These are phyloP conservation scores for Calliopsis andreniformis DNA, from an alignment of 1,140 invertebrate species.

Conservation along the genomic window DNA sequence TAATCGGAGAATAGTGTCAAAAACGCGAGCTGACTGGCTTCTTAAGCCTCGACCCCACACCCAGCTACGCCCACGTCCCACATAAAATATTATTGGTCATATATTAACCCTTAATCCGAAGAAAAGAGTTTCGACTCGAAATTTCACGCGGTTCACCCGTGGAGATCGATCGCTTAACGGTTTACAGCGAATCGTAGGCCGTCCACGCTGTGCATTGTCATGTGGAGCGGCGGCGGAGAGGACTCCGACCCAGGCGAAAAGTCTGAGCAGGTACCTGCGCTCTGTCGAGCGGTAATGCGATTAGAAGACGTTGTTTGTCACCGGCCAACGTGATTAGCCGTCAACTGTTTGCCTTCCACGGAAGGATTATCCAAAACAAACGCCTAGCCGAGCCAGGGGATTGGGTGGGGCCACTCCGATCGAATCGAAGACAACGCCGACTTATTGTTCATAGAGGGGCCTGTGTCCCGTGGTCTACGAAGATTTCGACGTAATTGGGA, in stretches of 20 bases:
- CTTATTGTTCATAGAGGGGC: too few relatives aligned
- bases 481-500: constrained; percentile 13
- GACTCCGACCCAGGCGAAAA: too few relatives aligned
- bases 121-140: background rate
- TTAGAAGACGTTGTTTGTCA: constrained; percentile 3
- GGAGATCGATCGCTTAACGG: constrained; percentile 14
- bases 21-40: too few relatives aligned
- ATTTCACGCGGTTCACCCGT: background rate
- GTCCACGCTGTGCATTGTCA: background rate
- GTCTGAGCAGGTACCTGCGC: background rate
- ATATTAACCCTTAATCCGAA: background rate
- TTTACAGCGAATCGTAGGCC: background rate
- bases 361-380: constrained; percentile 31
- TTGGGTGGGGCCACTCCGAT: background rate
- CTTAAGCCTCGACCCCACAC: too few relatives aligned
- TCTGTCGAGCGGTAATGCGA: background rate
- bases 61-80: too few relatives aligned
- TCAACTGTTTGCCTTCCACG: background rate
- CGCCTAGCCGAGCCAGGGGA: background rate
- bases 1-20: too few relatives aligned
- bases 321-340: background rate
- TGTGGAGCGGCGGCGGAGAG: background rate
- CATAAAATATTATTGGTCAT: background rate
- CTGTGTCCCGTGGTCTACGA: background rate
- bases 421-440: background rate